These are phyloP conservation scores for Xenentodon cancila DNA, from an alignment of 2,797 vertebrate species.

Conservation along the genomic window DNA sequence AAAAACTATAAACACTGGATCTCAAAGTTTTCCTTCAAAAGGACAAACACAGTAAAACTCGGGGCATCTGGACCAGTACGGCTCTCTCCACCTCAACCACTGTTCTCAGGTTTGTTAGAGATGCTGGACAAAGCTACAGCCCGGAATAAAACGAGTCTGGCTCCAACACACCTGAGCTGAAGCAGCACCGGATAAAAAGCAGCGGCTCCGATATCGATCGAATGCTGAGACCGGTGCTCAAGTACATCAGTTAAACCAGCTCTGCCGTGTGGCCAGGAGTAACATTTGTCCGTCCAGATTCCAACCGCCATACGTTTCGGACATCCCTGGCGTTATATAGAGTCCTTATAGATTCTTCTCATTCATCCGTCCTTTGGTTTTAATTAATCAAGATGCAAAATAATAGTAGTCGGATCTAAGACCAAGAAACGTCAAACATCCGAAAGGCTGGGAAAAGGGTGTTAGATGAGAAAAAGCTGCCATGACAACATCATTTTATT, in stretches of 20 bases:
- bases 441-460: no score
- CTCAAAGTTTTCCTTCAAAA: no score
- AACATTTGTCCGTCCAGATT: neutral
- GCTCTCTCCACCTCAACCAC: no score
- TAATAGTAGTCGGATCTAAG: neutral
- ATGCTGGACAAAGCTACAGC: constrained; percentile 17
- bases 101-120: constrained; percentile 7
- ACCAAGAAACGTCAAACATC: no score
- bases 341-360: neutral
- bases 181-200: constrained; percentile 50
- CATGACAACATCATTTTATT: neutral
- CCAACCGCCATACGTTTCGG: constrained; percentile 18
- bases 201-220: constrained; percentile 61
- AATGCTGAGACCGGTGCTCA: constrained; percentile 38
- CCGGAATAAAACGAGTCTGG: constrained; percentile 40
- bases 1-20: neutral
- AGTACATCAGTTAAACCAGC: constrained; percentile 55
- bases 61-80: neutral
- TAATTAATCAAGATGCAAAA: neutral
- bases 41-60: neutral
- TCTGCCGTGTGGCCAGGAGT: constrained; percentile 23
- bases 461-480: neutral
- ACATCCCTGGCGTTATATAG: neutral
- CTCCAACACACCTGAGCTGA: constrained; percentile 29
- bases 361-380: neutral